Conservation (phyloP, 1,140 invertebrate genomes). For the Drosophila sp. region DNA sequence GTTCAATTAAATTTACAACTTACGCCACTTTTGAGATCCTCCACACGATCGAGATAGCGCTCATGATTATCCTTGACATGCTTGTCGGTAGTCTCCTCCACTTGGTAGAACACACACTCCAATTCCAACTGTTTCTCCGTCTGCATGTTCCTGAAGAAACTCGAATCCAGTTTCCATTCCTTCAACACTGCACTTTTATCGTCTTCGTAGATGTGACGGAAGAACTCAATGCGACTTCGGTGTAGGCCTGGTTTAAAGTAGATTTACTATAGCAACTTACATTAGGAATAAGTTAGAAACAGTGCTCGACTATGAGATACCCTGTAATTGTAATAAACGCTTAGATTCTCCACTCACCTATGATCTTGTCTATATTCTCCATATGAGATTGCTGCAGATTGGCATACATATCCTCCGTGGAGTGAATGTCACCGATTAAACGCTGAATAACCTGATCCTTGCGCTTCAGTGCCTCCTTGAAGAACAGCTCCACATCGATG, state of each 20-base stretch:
- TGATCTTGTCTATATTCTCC: constrained; percentile 88
- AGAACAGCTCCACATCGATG: constrained; percentile 85
- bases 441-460: constrained; percentile 89
- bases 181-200: constrained; percentile 85
- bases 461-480: constrained; percentile 85
- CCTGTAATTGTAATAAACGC: background rate
- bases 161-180: constrained; percentile 85
- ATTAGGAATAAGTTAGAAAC: no score
- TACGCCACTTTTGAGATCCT: constrained; percentile 86
- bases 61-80: constrained; percentile 65
- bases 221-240: constrained; percentile 85
- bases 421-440: constrained; percentile 88
- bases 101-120: constrained; percentile 78
- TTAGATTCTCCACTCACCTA: constrained; percentile 85
- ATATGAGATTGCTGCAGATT: constrained; percentile 87
- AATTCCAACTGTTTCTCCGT: constrained; percentile 75
- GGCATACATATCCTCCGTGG: constrained; percentile 89
- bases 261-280: no score
- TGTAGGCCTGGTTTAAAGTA: constrained; percentile 81
- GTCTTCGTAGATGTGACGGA: constrained; percentile 86
- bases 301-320: no score
- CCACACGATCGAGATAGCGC: constrained; percentile 81
- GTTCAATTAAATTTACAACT: constrained; percentile 56
- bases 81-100: constrained; percentile 68
- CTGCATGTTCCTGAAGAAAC: constrained; percentile 80